phyloP scores from a whole-genome alignment of 2,888 invertebrate genomes.

The Melanargia galathea region DNA sequence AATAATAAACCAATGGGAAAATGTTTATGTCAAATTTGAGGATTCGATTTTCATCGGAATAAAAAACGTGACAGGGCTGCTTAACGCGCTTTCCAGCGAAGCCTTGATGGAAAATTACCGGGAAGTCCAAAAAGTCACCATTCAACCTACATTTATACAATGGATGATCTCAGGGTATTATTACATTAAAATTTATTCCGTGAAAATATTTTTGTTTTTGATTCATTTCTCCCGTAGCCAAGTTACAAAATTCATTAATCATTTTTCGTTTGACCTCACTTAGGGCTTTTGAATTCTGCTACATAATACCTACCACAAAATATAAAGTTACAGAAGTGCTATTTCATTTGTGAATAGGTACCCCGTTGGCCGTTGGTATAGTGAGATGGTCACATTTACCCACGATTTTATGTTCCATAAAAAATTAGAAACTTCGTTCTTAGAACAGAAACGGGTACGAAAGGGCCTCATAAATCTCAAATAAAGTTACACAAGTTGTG shows the following conservation, averaged over 20 bases:
- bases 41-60: background rate
- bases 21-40: background rate
- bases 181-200: slow-evolving; percentile 11
- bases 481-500: too few relatives aligned
- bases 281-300: slow-evolving; percentile 3
- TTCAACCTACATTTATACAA: background rate
- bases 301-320: background rate
- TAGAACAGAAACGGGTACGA: too few relatives aligned
- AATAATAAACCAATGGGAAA: too few relatives aligned
- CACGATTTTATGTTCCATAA: too few relatives aligned
- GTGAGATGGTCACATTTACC: too few relatives aligned
- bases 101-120: background rate
- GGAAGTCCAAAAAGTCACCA: background rate
- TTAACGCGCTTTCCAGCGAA: background rate
- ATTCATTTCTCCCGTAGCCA: slow-evolving; percentile 17
- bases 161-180: background rate
- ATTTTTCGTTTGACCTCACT: slow-evolving; percentile 16
- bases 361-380: background rate
- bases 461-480: too few relatives aligned
- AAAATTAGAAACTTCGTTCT: too few relatives aligned
- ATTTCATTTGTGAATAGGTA: background rate
- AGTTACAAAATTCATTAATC: slow-evolving; percentile 21
- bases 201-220: slow-evolving; percentile 17
- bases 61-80: background rate
- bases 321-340: background rate